Base-by-base conservation (phyloP, 2,113 vertebrate species). In the Rousettus leschenaultii region DNA sequence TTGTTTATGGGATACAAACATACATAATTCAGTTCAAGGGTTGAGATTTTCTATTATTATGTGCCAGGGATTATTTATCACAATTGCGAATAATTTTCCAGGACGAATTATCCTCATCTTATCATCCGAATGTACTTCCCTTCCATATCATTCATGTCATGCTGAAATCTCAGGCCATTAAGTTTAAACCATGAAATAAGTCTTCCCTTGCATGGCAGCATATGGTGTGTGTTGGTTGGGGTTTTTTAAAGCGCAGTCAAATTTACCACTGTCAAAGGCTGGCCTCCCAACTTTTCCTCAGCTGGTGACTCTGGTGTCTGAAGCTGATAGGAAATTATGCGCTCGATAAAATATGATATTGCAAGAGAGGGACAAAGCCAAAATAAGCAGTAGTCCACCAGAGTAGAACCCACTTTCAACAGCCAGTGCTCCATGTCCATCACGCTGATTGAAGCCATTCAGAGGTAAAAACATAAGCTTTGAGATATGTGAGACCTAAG, bases 11-110 rank as follows among this genome's bases (percentile, higher is more conserved):
- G 94, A 96, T 65, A 79, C 89, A 88, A 95, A 86, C 84, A 96
- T 94, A 96, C 74, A 96, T 97, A 96, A 97, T 96, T 95, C 96
- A 94, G 94, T 70, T 90, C 88, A 68, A 91, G 89, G 78, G 91
- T 82, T 95, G 95, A 93, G 89, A 80, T 93, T 97, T 95, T 97
- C 97, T 98, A 95, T 98, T 96, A 98, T 91, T 68, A 55, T 43
- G 73, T 96, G 97, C 97, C 97, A 97, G 89, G 86, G 74, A 94
- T 98, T 98, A 98, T 98, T 96, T 97, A 96, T 97, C 97, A 98
- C 96, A 94, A 89, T 93, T 73, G 91, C 75, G 75, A 98, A 97
- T 98, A 89, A 97, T 97, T 97, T 88, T 93, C 86, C 95, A 95
- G 86, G 88, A 95, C 95, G 97, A 97, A 98, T 96, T 91, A 91